Evolutionary conservation across 1,140 invertebrate species (phyloP).

Genomic region (Drosophila watanabei): DNA sequence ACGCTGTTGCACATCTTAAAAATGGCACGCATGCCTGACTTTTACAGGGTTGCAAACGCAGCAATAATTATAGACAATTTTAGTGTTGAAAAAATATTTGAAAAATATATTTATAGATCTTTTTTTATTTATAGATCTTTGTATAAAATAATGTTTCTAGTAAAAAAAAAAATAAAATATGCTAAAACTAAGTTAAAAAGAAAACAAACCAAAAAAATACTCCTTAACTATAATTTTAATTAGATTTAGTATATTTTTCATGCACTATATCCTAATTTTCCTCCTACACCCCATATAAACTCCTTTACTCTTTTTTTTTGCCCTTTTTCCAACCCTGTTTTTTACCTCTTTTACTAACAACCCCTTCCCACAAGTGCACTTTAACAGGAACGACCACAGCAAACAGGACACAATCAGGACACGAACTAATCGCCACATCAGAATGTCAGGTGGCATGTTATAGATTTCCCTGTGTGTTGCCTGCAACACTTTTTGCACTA

Average conservation of each 20-base stretch:
- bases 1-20: constrained; percentile 37
- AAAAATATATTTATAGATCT: neutral
- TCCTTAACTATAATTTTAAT: too few relatives aligned
- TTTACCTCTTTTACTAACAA: neutral
- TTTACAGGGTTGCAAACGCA: constrained; percentile 2
- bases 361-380: neutral
- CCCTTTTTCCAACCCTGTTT: constrained; percentile 15
- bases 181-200: too few relatives aligned
- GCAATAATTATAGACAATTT: neutral
- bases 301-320: neutral
- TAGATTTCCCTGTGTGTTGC: constrained; percentile 54
- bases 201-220: too few relatives aligned
- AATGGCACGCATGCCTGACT: constrained; percentile 26
- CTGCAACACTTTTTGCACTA: constrained; percentile 23
- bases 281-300: too few relatives aligned
- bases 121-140: neutral
- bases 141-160: neutral
- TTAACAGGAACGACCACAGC: constrained; percentile 23
- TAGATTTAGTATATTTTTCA: neutral
- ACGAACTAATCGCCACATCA: constrained; percentile 66
- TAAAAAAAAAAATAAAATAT: neutral
- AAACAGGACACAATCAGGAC: constrained; percentile 49
- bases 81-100: neutral
- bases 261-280: too few relatives aligned
- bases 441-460: constrained; percentile 68